phyloP scores from a whole-genome alignment of 2,113 vertebrate genomes.

The Podarcis muralis region DNA sequence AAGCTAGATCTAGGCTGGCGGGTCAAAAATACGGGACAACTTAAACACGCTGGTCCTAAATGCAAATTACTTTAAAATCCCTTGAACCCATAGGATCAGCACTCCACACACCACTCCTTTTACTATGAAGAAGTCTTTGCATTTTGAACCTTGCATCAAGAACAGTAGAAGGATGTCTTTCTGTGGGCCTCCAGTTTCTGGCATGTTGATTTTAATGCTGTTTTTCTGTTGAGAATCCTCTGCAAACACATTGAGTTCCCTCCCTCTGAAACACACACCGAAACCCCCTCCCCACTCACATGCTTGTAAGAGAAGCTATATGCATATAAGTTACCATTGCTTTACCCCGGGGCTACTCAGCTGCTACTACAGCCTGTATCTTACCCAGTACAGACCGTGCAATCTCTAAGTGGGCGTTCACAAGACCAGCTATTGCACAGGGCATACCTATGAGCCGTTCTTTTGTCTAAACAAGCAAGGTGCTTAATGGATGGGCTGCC shows the following conservation, averaged over 20 bases:
- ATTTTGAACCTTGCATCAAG: too few relatives aligned
- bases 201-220: not conserved
- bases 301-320: not conserved
- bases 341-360: not conserved
- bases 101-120: too few relatives aligned
- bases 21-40: not conserved
- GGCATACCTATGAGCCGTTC: not conserved
- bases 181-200: too few relatives aligned
- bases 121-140: too few relatives aligned
- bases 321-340: not conserved
- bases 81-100: not conserved
- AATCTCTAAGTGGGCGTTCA: constrained; percentile 8
- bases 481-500: not conserved
- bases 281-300: not conserved
- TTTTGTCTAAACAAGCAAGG: constrained; percentile 11
- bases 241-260: not conserved
- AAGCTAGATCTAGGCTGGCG: not conserved
- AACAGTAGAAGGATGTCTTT: too few relatives aligned
- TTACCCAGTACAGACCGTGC: not conserved
- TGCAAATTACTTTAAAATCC: not conserved
- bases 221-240: not conserved
- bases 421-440: not conserved
- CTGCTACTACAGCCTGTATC: not conserved
- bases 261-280: not conserved
- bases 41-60: not conserved